Percentiles rank a stretch among this genome's conserved stretches.
These are phyloP conservation scores for Penaeus monodon DNA, from an alignment of 2,888 invertebrate genomes.

Conservation along the genomic window DNA sequence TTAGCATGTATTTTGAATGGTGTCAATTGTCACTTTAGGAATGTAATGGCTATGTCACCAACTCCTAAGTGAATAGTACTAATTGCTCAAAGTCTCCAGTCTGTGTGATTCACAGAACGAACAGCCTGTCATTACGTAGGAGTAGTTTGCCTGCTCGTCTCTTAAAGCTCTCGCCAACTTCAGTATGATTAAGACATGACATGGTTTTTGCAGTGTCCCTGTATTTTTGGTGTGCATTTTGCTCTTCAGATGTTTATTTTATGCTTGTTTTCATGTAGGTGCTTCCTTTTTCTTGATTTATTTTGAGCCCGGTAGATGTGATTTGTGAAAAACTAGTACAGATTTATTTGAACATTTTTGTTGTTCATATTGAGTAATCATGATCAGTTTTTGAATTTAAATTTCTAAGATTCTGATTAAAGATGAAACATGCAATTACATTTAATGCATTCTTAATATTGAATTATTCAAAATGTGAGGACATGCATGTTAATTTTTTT, in stretches of 20 bases:
- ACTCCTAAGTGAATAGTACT: constrained; percentile 22
- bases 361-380: too few relatives aligned
- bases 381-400: too few relatives aligned
- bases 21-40: constrained; percentile 27
- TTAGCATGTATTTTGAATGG: constrained; percentile 33
- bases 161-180: not conserved
- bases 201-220: constrained; percentile 60
- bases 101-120: too few relatives aligned
- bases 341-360: too few relatives aligned
- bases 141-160: too few relatives aligned
- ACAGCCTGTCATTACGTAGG: too few relatives aligned
- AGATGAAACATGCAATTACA: too few relatives aligned
- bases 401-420: too few relatives aligned
- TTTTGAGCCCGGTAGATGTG: constrained; percentile 1
- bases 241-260: constrained; percentile 30
- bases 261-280: constrained; percentile 10
- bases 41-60: constrained; percentile 27
- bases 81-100: not conserved
- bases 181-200: constrained; percentile 27
- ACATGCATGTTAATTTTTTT: too few relatives aligned
- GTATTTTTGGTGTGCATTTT: constrained; percentile 57
- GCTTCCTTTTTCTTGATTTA: constrained; percentile 18
- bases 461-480: too few relatives aligned
- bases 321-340: not conserved
- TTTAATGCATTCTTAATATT: too few relatives aligned